Evolutionary conservation across 1,140 invertebrate genomes (phyloP), one percentile per base, ranked within the genome.

Genomic region (Steinernema feltiae): DNA sequence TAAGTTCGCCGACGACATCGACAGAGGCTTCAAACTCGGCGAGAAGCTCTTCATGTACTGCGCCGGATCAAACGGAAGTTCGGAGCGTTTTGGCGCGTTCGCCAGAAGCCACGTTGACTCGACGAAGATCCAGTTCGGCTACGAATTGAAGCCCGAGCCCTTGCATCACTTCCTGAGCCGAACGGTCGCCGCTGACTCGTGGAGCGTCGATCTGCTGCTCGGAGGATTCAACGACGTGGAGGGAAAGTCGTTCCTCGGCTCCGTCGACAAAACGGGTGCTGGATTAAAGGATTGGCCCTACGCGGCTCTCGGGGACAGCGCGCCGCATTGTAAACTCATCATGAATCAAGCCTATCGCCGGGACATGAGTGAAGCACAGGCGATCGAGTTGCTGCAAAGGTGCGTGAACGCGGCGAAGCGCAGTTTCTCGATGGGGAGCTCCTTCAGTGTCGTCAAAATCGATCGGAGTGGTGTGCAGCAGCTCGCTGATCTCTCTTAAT

Each of bases 51-150:
- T 95, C 30, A 97, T 99, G 93, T 92, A 92, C 21, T 92, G 94
- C 24, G 91, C 91, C 83, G 97, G 97, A 69, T 96, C 98, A 87
- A 89, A 92, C n/a, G 97, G 97, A 1, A 97, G 99, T 86, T 93
- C 94, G 0, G 92, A 91, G 32, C 95, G 99, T 85, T 99, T 99
- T 89, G 94, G 95, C n/a, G 95, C 98, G 86, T 99, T 95, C 85
- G 98, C 99, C 82, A 91, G 92, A 0, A 98, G 98, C 88, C 99
- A 99, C 88, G 93, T 99, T 86, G 94, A 97, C 78, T 88, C 99
- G 0, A 99, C 99, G 85, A 98, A 98, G 89, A 98, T 99, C 93
- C 91, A 95, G 80, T 97, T 98, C 89, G 95, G 89, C 12, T 99
- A 99, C 89, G 95, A 98, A 86, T 87, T 99, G 69, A 93, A 93